A percentile compares a stretch with the other conserved stretches of the same genome.
Evolutionary conservation across 2,888 invertebrate species (phyloP).

Genomic region (Lampropteryx suffumata): DNA sequence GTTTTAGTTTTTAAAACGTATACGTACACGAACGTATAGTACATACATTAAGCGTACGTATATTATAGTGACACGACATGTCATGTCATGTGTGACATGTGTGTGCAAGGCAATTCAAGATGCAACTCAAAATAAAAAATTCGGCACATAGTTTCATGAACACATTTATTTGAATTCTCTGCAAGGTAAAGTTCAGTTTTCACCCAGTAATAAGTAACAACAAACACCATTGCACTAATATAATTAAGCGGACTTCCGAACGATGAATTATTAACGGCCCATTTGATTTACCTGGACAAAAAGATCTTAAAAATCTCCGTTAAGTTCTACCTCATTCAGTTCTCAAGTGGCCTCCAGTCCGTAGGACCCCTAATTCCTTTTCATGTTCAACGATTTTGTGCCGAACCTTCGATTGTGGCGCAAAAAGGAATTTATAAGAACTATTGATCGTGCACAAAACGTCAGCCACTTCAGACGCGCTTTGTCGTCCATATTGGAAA

Average conservation of each 20-base stretch:
- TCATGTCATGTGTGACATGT: no score
- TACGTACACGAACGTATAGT: no score
- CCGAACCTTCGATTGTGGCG: constrained; percentile 70
- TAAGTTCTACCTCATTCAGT: constrained; percentile 70
- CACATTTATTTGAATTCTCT: no score
- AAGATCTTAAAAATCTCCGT: constrained; percentile 69
- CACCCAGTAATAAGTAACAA: not conserved
- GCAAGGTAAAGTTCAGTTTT: no score
- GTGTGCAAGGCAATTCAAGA: no score
- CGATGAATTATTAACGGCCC: constrained; percentile 65
- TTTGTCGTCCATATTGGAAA: constrained; percentile 78
- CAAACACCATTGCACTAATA: constrained; percentile 5
- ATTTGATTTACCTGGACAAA: constrained; percentile 73
- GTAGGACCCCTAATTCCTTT: constrained; percentile 71
- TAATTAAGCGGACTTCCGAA: constrained; percentile 44
- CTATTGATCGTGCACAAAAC: constrained; percentile 76
- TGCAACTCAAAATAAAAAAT: no score
- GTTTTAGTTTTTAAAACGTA: no score
- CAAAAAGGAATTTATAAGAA: constrained; percentile 63
- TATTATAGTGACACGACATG: no score
- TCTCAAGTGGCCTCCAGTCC: constrained; percentile 68
- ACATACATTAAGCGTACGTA: no score
- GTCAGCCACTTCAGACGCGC: constrained; percentile 70
- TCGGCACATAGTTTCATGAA: no score
- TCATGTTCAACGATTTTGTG: constrained; percentile 66